Evolutionary conservation across 30 jellyfish, hydroid and myxozoan species (phyloP), one percentile per base, ranked within the genome.

Genomic region (Aurelia sp.): DNA sequence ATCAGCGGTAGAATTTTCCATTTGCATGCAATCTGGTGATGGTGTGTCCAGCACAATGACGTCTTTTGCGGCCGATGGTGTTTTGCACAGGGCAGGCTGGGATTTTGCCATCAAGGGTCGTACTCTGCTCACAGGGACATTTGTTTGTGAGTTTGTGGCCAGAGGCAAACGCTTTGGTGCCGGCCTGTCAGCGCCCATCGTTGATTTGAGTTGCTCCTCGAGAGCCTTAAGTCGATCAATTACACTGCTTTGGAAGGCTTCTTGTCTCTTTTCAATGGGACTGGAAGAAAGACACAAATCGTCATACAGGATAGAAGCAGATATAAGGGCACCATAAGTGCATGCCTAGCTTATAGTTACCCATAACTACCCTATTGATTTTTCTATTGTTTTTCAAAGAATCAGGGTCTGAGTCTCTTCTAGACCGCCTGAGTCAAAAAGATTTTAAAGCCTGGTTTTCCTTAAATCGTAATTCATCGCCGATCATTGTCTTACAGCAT

Each of bases 101-200:
- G 71, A 62, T 66, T 68, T 66, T 22, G 67, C 37, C 91, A 81
- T 58, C 18, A 81, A 57, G 6, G 91, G 91, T 52, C 60, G 68
- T 37, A 81, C 91, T 51, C 68, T 71, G 61, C 82, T 67, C 35
- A 81, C 84, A 41, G 91, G 91, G 21, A 68, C 79, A 18, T 66
- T 81, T n/a, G 68, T 22, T 18, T 78, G 19, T n/a, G 90, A 21
- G 15, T 48, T 65, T 40, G 44, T 53, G 18, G 80, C 16, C 51
- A 79, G 33, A 3, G 90, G 90, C 16, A 27, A 27, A 3, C 73
- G 74, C 19, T 15, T 68, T 79, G 61, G 80, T 57, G 44, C 63
- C 16, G 83, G 16, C 11, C 57, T 71, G 10, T 44, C 55, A 44
- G 15, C 55, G 13, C 13, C 33, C 52, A 15, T 23, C 13, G 67